Percentiles rank a stretch among this genome's conserved stretches.
Evolutionary conservation across 2,113 vertebrate species (phyloP).

Genomic region (Machaerirhynchus nigripectus): DNA sequence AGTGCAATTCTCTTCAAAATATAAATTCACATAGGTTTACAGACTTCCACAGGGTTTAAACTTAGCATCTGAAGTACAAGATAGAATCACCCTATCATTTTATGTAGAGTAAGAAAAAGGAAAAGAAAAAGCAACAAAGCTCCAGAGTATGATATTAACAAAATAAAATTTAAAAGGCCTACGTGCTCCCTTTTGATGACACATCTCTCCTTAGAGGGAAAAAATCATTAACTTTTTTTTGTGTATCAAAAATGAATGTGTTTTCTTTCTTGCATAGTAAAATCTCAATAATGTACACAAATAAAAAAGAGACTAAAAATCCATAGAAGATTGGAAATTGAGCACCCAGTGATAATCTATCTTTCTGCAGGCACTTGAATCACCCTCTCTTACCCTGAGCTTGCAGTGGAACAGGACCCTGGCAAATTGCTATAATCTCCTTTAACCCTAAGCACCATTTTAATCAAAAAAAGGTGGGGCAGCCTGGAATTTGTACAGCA

Average conservation of each 20-base stretch:
- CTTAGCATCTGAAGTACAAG: background rate
- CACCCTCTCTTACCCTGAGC: background rate
- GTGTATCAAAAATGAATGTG: background rate
- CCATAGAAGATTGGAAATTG: background rate
- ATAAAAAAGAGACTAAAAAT: background rate
- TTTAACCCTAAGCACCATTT: conserved; percentile 41
- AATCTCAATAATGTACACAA: background rate
- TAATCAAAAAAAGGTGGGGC: conserved; percentile 17
- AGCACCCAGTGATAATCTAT: background rate
- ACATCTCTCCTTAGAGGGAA: background rate
- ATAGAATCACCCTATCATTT: background rate
- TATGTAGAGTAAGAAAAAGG: background rate
- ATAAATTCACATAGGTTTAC: background rate
- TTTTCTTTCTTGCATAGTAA: background rate
- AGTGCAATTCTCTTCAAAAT: background rate
- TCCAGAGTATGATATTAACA: background rate
- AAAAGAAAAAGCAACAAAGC: background rate
- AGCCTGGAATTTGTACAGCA: background rate
- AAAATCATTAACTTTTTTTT: background rate
- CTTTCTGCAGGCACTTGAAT: background rate
- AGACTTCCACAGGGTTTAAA: background rate
- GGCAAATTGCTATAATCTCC: conserved; percentile 28
- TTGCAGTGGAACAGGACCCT: background rate
- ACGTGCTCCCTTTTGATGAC: fast-evolving
- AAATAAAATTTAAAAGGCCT: background rate